A percentile compares a stretch with the other conserved stretches of the same genome.
Evolutionary conservation across 2,888 invertebrate species (phyloP).

Genomic region (Leucophora obtusa): DNA sequence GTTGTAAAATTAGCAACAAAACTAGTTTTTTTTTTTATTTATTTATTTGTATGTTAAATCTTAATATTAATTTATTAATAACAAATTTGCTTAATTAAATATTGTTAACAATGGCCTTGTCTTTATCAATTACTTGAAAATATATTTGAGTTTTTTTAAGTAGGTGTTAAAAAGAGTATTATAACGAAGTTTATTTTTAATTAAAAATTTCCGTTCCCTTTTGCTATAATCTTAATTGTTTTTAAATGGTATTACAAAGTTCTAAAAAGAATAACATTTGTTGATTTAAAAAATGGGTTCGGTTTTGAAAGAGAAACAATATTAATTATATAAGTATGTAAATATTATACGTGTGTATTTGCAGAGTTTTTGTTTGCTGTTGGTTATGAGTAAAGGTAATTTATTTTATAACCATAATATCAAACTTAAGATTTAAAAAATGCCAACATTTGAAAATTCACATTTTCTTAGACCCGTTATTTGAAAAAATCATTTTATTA

Average conservation of each 20-base stretch:
- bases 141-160: slow-evolving; percentile 1
- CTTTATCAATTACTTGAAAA: not conserved
- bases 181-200: not conserved
- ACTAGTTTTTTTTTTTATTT: slow-evolving; percentile 32
- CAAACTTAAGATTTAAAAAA: too few relatives aligned
- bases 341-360: not conserved
- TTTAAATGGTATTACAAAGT: slow-evolving; percentile 2
- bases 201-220: not conserved
- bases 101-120: slow-evolving; percentile 33
- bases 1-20: slow-evolving; percentile 22
- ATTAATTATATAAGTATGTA: not conserved
- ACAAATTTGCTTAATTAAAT: not conserved
- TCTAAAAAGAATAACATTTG: not conserved
- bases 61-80: slow-evolving; percentile 8
- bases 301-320: not conserved
- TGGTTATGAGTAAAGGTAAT: not conserved
- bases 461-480: too few relatives aligned
- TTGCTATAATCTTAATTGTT: slow-evolving; percentile 3
- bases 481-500: too few relatives aligned
- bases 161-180: slow-evolving; percentile 20
- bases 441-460: too few relatives aligned
- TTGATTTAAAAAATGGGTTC: not conserved
- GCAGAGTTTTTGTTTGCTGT: not conserved
- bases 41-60: too few relatives aligned
- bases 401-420: too few relatives aligned